Conservation (phyloP, 1,140 invertebrate genomes). For the Cydia amplana region DNA sequence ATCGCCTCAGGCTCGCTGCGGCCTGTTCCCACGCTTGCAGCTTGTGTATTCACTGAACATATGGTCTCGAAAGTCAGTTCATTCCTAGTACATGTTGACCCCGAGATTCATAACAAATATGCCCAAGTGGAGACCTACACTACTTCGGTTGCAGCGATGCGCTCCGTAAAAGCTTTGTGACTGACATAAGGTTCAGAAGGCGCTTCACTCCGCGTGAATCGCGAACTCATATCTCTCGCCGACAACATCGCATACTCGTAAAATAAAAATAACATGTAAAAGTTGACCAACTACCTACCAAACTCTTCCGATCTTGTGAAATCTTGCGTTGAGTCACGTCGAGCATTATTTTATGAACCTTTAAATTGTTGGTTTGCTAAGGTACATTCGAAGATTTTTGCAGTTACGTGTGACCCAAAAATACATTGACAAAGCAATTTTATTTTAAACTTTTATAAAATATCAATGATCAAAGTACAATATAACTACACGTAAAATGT, state of each 20-base stretch:
- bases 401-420: too few species aligned
- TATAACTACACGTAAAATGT: too few species aligned
- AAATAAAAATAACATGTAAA: not conserved
- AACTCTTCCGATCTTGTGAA: not conserved
- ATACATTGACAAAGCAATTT: too few species aligned
- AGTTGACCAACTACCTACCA: not conserved
- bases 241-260: conserved; percentile 31
- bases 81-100: not conserved
- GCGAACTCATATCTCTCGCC: conserved; percentile 40
- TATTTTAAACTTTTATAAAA: too few species aligned
- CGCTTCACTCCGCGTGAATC: conserved; percentile 14
- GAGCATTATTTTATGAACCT: too few species aligned
- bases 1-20: conserved; percentile 43
- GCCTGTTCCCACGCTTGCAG: conserved; percentile 55
- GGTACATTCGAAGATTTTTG: too few species aligned
- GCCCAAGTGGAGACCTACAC: not conserved
- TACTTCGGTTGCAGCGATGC: not conserved
- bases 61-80: not conserved
- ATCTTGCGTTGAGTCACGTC: conserved; percentile 14
- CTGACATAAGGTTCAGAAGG: not conserved
- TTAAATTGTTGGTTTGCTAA: too few species aligned
- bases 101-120: not conserved
- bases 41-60: not conserved
- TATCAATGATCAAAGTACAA: too few species aligned
- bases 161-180: not conserved